phyloP scores from a whole-genome alignment of 1,140 invertebrate species.

The Nasonia giraulti region DNA sequence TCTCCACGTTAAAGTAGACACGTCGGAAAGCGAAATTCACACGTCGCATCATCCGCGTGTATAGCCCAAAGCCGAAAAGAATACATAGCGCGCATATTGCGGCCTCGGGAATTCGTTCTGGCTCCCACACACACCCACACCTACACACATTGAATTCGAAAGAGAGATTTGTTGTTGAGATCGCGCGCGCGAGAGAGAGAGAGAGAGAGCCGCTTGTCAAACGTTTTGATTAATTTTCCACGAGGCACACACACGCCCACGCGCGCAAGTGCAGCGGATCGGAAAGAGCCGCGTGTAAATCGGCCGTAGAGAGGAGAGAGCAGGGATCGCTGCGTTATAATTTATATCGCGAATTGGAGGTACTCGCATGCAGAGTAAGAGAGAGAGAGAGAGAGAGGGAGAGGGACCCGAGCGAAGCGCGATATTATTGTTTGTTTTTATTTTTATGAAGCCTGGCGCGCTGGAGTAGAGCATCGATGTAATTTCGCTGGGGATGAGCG shows the following conservation, averaged over 20 bases:
- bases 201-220: not conserved
- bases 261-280: not conserved
- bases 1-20: not conserved
- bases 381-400: too few relatives aligned
- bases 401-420: not conserved
- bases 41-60: conserved; percentile 8
- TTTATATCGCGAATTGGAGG: not conserved
- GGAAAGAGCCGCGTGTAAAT: conserved; percentile 24
- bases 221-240: conserved; percentile 44
- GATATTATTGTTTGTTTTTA: conserved; percentile 14
- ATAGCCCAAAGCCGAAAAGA: conserved; percentile 13
- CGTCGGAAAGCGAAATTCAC: conserved; percentile 25
- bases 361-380: too few relatives aligned
- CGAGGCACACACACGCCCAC: too few relatives aligned
- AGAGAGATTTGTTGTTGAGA: conserved; percentile 8
- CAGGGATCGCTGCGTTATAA: conserved; percentile 11
- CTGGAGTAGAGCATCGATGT: not conserved
- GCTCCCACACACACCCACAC: not conserved
- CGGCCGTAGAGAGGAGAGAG: not conserved
- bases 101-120: too few relatives aligned
- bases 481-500: conserved; percentile 1
- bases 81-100: not conserved
- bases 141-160: not conserved
- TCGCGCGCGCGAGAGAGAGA: not conserved
- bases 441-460: not conserved